phyloP scores from a whole-genome alignment of 2,797 vertebrate genomes.

The Ctenopoma kingsleyae region DNA sequence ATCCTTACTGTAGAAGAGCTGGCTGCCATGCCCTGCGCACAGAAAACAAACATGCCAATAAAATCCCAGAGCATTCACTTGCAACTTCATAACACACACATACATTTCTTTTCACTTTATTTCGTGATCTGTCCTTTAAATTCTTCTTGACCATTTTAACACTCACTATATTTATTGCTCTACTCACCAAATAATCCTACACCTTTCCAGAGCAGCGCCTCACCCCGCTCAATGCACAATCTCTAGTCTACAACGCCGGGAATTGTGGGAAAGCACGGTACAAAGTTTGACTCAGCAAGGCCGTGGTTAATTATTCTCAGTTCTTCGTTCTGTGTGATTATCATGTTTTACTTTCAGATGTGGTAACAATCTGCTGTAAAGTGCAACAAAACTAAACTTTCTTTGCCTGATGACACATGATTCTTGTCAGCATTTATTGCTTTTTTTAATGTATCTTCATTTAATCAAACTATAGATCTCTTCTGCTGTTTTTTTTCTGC shows the following conservation, averaged over 20 bases:
- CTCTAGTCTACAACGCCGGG: slow-evolving; percentile 13
- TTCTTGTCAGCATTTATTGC: not conserved
- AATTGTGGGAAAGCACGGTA: slow-evolving; percentile 57
- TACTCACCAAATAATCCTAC: slow-evolving; percentile 63
- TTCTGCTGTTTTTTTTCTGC: not conserved
- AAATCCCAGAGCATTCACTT: slow-evolving; percentile 12
- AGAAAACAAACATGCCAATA: slow-evolving; percentile 25
- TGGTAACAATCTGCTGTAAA: not conserved
- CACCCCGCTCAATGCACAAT: slow-evolving; percentile 13
- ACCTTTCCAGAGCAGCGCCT: slow-evolving; percentile 18
- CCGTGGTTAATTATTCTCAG: slow-evolving; percentile 81
- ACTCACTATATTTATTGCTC: slow-evolving; percentile 52
- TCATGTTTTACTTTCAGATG: slow-evolving; percentile 20
- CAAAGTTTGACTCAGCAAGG: slow-evolving; percentile 77
- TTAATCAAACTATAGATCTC: too few species aligned
- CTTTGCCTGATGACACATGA: not conserved
- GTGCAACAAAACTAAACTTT: not conserved
- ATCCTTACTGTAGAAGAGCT: slow-evolving; percentile 61
- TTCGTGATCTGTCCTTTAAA: slow-evolving; percentile 11
- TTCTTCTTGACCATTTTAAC: slow-evolving; percentile 5
- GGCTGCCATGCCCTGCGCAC: slow-evolving; percentile 71
- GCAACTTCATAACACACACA: slow-evolving; percentile 7
- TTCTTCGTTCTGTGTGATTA: slow-evolving; percentile 3
- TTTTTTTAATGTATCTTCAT: too few species aligned
- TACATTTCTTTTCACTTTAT: slow-evolving; percentile 9